phyloP scores from a whole-genome alignment of 2,797 vertebrate species.

The Eupleurogrammus muticus region DNA sequence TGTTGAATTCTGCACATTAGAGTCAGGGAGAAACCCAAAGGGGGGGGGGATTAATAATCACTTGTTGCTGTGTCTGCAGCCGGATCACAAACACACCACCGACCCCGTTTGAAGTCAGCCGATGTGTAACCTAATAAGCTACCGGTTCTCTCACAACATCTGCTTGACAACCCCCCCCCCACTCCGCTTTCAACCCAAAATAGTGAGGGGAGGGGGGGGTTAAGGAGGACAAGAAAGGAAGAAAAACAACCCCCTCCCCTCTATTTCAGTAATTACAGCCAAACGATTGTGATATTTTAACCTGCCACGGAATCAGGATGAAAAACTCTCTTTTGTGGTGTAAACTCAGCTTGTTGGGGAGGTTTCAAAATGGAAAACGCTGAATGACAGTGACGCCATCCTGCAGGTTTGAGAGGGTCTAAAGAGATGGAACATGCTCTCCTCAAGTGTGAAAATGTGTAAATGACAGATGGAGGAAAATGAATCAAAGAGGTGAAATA shows the following conservation, averaged over 20 bases:
- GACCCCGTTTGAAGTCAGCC: slow-evolving; percentile 75
- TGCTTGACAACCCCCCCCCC: slow-evolving; percentile 83
- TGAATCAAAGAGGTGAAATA: background rate
- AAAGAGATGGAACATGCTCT: slow-evolving; percentile 55
- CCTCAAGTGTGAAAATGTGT: slow-evolving; percentile 13
- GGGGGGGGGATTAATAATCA: slow-evolving; percentile 78
- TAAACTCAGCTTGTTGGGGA: slow-evolving; percentile 65
- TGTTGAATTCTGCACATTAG: slow-evolving; percentile 45
- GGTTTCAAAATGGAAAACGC: slow-evolving; percentile 52
- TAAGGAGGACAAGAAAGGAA: slow-evolving; percentile 62
- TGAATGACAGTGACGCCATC: slow-evolving; percentile 49
- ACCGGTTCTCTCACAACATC: slow-evolving; percentile 84
- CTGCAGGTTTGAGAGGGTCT: slow-evolving; percentile 29
- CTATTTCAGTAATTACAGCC: slow-evolving; percentile 64
- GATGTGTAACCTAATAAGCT: slow-evolving; percentile 84
- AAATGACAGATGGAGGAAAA: slow-evolving; percentile 17
- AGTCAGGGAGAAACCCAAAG: slow-evolving; percentile 55
- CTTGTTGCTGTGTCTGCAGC: slow-evolving; percentile 65
- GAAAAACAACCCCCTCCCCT: slow-evolving; percentile 50
- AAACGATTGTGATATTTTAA: slow-evolving; percentile 76
- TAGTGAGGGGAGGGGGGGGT: slow-evolving; percentile 37
- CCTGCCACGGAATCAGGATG: slow-evolving; percentile 59
- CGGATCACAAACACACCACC: slow-evolving; percentile 60
- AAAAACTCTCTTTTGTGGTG: slow-evolving; percentile 61
- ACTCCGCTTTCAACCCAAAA: slow-evolving; percentile 67